A percentile compares a stretch with the other conserved stretches of the same genome.
Conservation (phyloP, 2,113 vertebrate genomes). For the Epinephelus cyanopodus region DNA sequence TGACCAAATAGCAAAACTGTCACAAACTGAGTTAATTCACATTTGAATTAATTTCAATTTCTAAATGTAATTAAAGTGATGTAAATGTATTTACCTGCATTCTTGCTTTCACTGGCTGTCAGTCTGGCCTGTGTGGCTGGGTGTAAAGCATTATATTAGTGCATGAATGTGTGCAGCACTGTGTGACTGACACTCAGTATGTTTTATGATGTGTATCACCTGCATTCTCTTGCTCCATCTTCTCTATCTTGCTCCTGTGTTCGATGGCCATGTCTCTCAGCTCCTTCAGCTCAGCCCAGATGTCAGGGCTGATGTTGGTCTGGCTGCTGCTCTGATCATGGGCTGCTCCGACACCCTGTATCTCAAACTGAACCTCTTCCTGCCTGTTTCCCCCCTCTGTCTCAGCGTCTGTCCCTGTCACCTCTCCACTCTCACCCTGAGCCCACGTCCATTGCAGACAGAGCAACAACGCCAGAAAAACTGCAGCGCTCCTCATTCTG, state of each 20-base stretch:
- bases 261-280: conserved; percentile 25
- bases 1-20: no score
- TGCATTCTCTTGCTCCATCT: conserved; percentile 15
- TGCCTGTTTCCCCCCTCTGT: background rate
- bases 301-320: background rate
- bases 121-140: background rate
- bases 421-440: background rate
- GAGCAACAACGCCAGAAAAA: conserved; percentile 17
- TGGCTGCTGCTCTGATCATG: background rate
- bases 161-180: background rate
- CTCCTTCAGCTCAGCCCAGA: conserved; percentile 40
- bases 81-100: background rate
- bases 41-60: no score
- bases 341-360: background rate
- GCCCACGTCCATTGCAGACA: conserved; percentile 19
- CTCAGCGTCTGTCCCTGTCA: background rate
- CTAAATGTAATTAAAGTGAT: background rate
- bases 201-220: conserved; percentile 3
- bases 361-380: background rate
- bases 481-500: conserved; percentile 13
- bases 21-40: no score
- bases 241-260: conserved; percentile 16
- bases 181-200: background rate
- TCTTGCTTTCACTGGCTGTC: background rate
- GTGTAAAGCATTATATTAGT: background rate